Percentiles rank a stretch among this genome's conserved stretches.
These are phyloP conservation scores for Carduelis carduelis DNA, from an alignment of 2,797 vertebrate species.

Conservation along the genomic window DNA sequence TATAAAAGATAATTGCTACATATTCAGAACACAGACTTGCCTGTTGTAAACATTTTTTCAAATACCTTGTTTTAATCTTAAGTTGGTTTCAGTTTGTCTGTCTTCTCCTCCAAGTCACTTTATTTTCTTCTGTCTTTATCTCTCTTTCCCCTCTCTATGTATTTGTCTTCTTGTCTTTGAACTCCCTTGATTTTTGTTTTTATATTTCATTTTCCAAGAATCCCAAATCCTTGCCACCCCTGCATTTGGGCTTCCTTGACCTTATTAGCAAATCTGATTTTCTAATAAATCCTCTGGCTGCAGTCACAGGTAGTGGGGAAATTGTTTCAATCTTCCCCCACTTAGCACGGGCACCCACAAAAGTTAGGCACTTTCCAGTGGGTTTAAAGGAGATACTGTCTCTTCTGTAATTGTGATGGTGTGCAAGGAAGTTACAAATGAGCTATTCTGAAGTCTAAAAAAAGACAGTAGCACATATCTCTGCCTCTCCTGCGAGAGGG, in stretches of 20 bases:
- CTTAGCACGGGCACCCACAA: background rate
- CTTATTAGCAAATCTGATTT: constrained; percentile 24
- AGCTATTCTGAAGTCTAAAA: background rate
- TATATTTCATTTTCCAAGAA: background rate
- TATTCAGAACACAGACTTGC: background rate
- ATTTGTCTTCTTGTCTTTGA: background rate
- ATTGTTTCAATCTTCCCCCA: background rate
- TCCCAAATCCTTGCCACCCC: background rate
- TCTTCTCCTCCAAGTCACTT: background rate
- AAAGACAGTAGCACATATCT: background rate
- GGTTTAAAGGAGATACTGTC: background rate
- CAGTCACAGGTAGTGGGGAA: background rate
- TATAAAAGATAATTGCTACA: background rate
- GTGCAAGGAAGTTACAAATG: background rate
- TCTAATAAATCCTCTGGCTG: constrained; percentile 21
- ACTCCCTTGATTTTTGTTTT: background rate
- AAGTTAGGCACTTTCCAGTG: background rate
- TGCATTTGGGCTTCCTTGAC: constrained; percentile 2
- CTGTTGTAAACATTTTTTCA: background rate
- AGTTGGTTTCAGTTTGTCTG: background rate
- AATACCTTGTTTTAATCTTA: background rate
- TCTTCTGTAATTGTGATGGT: background rate
- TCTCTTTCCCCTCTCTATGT: background rate
- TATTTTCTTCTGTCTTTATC: background rate
- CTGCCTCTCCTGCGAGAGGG: background rate